These are phyloP conservation scores for Odontomyia ornata DNA, from an alignment of 2,888 invertebrate species.

Conservation along the genomic window DNA sequence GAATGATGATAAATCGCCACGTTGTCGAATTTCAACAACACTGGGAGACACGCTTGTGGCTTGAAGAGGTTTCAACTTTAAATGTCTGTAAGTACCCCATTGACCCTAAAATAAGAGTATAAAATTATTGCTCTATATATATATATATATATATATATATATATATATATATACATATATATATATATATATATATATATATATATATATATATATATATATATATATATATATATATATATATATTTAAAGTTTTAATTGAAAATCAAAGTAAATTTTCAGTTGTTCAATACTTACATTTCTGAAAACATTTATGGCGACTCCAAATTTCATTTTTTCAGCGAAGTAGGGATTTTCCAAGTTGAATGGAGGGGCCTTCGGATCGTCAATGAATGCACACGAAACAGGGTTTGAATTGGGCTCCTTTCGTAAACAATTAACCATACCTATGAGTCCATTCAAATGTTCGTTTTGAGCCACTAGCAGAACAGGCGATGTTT, in stretches of 20 bases:
- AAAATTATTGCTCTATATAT: too few species aligned
- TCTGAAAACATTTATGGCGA: conserved; percentile 81
- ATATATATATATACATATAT: too few species aligned
- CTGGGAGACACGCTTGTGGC: conserved; percentile 47
- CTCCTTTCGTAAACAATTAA: conserved; percentile 86
- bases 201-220: too few species aligned
- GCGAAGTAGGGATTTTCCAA: conserved; percentile 72
- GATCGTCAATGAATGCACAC: conserved; percentile 72
- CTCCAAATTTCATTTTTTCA: conserved; percentile 74
- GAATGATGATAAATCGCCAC: conserved; percentile 87
- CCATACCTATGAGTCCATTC: conserved; percentile 87
- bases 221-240: too few species aligned
- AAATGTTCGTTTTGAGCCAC: conserved; percentile 73
- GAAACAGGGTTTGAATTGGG: conserved; percentile 74
- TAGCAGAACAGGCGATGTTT: conserved; percentile 66
- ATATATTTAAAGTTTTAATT: too few species aligned
- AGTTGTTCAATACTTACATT: conserved; percentile 64
- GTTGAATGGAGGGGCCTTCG: conserved; percentile 73
- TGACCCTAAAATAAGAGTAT: too few species aligned
- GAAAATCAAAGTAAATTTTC: too few species aligned
- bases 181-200: too few species aligned
- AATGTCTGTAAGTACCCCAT: conserved; percentile 86
- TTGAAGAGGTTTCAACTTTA: conserved; percentile 69
- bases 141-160: too few species aligned
- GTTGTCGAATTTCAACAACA: conserved; percentile 77